These are phyloP conservation scores for Tetragonisca angustula DNA, from an alignment of 2,888 invertebrate species.

Conservation along the genomic window DNA sequence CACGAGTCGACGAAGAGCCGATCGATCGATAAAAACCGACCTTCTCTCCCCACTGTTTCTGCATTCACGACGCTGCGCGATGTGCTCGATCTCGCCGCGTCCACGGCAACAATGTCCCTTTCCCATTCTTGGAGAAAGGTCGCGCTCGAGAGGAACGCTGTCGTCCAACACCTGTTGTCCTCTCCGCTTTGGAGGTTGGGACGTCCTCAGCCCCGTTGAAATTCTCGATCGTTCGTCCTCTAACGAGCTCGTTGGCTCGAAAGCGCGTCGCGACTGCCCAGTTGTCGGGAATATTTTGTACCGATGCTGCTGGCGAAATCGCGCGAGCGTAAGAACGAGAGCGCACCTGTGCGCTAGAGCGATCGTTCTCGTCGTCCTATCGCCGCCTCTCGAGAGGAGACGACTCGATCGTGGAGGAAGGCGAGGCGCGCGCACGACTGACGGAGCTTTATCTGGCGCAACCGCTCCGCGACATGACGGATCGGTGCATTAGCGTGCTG, in stretches of 20 bases:
- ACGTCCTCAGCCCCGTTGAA: conserved; percentile 8
- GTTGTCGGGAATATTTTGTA: neutral
- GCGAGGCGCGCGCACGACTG: conserved; percentile 51
- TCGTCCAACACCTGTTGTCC: conserved; percentile 62
- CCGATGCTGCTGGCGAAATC: neutral
- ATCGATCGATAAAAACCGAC: neutral
- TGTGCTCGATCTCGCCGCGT: conserved; percentile 28
- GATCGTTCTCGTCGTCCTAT: conserved; percentile 62
- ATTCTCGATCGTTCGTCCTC: conserved; percentile 12
- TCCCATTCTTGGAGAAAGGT: conserved; percentile 30
- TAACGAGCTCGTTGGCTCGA: neutral
- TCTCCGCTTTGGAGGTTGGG: neutral
- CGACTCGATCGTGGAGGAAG: conserved; percentile 46
- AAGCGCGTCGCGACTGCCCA: too few species aligned
- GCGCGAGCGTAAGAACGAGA: conserved; percentile 40
- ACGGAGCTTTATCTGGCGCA: conserved; percentile 68
- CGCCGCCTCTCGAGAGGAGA: conserved; percentile 34
- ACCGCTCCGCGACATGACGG: conserved; percentile 77
- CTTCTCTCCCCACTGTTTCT: too few species aligned
- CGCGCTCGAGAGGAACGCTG: conserved; percentile 37
- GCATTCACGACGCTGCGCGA: conserved; percentile 4
- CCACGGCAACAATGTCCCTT: conserved; percentile 23
- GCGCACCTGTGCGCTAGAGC: conserved; percentile 74
- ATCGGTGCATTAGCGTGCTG: conserved; percentile 81
- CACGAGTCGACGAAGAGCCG: neutral